phyloP scores from a whole-genome alignment of 2,113 vertebrate species.

The Corythornis cristatus region DNA sequence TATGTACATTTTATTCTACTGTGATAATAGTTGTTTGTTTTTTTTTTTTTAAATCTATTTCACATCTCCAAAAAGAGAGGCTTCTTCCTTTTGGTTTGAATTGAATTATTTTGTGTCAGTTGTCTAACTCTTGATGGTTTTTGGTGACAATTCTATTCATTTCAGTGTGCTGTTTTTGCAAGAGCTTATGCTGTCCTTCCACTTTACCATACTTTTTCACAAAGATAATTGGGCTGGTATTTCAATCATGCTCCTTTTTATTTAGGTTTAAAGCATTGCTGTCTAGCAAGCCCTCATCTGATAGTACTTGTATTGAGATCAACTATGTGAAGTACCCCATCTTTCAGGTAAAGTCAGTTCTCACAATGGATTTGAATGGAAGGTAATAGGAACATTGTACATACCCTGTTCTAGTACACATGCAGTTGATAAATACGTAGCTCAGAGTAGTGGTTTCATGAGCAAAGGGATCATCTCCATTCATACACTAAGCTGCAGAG shows the following conservation, averaged over 20 bases:
- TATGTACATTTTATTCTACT: neutral
- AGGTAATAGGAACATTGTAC: neutral
- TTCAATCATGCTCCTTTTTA: slow-evolving; percentile 30
- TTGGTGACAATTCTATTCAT: neutral
- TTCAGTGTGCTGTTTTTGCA: neutral
- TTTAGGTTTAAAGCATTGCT: slow-evolving; percentile 92
- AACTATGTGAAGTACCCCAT: slow-evolving; percentile 98
- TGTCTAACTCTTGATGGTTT: neutral
- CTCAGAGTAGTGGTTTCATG: neutral
- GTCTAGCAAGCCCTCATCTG: slow-evolving; percentile 90
- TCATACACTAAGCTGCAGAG: neutral
- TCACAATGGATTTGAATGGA: neutral
- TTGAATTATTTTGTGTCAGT: neutral
- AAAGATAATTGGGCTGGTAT: neutral
- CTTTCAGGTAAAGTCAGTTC: slow-evolving; percentile 86
- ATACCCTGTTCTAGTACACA: neutral
- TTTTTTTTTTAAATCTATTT: too few relatives aligned
- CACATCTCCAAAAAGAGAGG: neutral
- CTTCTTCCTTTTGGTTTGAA: neutral
- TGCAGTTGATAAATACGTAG: neutral
- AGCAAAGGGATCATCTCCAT: neutral
- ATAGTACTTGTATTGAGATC: slow-evolving; percentile 96
- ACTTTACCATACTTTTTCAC: neutral
- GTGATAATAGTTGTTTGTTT: neutral
- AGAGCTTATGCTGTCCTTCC: neutral